phyloP scores from a whole-genome alignment of 2,113 vertebrate species.

The Malurus alboscapulatus region DNA sequence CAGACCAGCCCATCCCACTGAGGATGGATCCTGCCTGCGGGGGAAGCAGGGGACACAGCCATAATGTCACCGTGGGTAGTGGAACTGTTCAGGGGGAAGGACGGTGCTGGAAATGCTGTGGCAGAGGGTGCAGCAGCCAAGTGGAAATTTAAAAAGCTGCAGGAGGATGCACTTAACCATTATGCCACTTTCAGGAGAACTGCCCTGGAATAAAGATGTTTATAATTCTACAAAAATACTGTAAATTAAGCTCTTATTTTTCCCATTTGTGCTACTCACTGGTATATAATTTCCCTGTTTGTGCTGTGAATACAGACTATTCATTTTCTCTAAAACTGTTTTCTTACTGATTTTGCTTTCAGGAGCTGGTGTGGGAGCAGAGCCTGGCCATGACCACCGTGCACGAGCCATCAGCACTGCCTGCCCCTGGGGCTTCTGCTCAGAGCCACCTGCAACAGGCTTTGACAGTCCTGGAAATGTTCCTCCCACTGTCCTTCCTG shows the following conservation, averaged over 20 bases:
- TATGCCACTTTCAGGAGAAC: not conserved
- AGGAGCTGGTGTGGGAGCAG: not conserved
- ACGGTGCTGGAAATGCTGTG: not conserved
- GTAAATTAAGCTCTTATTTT: not conserved
- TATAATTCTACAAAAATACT: not conserved
- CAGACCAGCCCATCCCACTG: rapidly evolving
- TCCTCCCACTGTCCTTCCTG: not conserved
- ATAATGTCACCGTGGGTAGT: rapidly evolving
- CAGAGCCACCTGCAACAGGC: rapidly evolving
- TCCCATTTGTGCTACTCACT: not conserved
- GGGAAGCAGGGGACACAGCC: rapidly evolving
- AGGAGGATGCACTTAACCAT: not conserved
- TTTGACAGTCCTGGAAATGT: not conserved
- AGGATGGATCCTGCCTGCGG: rapidly evolving
- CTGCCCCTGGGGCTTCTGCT: not conserved
- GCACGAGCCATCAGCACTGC: rapidly evolving
- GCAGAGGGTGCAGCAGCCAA: not conserved
- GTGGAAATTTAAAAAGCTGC: not conserved
- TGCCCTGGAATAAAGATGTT: not conserved
- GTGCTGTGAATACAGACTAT: not conserved
- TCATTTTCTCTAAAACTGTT: not conserved
- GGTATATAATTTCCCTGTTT: not conserved
- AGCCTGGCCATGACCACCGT: rapidly evolving
- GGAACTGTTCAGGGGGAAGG: not conserved
- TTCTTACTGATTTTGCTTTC: not conserved